Percentiles rank a stretch among this genome's conserved stretches.
phyloP scores from a whole-genome alignment of 2,113 vertebrate genomes.

The Chloropsis hardwickii region DNA sequence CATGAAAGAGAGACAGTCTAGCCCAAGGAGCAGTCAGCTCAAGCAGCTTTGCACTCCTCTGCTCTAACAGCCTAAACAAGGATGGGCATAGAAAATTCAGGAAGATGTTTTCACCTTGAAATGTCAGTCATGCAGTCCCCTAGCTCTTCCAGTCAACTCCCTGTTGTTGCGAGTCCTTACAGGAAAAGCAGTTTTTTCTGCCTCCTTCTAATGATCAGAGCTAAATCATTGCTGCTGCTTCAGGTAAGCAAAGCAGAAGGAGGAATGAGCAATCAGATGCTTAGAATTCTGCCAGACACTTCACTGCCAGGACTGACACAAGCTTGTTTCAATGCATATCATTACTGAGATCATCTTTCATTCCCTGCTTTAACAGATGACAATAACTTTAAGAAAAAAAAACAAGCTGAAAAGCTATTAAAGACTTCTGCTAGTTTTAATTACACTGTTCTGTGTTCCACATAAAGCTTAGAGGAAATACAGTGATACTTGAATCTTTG shows the following conservation, averaged over 20 bases:
- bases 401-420: conserved; percentile 12
- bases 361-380: conserved; percentile 17
- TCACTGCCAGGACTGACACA: background rate
- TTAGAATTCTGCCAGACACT: background rate
- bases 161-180: background rate
- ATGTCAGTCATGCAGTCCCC: background rate
- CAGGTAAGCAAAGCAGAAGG: conserved; percentile 13
- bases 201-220: background rate
- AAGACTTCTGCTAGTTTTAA: conserved; percentile 34
- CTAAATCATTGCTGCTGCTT: background rate
- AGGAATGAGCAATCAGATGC: background rate
- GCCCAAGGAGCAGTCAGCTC: background rate
- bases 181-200: background rate
- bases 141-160: background rate
- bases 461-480: background rate
- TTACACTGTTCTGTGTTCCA: background rate
- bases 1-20: background rate
- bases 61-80: background rate
- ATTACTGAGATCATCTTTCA: background rate
- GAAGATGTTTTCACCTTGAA: background rate
- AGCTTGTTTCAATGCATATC: background rate
- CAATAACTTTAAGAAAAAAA: conserved; percentile 20
- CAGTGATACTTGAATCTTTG: background rate
- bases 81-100: background rate
- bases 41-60: background rate